Percentiles rank a stretch among this genome's conserved stretches.
phyloP scores from a whole-genome alignment of 2,888 invertebrate genomes.

The Sericinus montela region DNA sequence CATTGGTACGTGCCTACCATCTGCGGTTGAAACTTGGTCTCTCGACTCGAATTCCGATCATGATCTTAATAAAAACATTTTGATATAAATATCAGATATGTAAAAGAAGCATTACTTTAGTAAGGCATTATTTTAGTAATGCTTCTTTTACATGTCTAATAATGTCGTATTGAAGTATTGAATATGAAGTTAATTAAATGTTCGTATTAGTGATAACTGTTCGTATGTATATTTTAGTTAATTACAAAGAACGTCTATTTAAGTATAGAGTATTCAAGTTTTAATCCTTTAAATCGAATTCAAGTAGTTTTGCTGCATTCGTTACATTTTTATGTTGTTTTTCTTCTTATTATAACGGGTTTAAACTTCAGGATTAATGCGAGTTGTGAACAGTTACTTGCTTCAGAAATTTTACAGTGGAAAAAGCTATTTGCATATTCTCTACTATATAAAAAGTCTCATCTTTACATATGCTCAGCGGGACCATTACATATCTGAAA shows the following conservation, averaged over 20 bases:
- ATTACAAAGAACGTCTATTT: not conserved
- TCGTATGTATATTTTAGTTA: too few species aligned
- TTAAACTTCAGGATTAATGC: constrained; percentile 41
- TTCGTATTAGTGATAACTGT: too few species aligned
- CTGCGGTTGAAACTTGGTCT: too few species aligned
- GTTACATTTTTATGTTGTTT: constrained; percentile 4
- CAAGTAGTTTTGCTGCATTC: constrained; percentile 11
- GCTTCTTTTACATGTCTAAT: too few species aligned
- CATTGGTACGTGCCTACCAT: too few species aligned
- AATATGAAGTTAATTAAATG: too few species aligned
- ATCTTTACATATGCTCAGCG: constrained; percentile 34
- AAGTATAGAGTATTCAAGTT: constrained; percentile 9
- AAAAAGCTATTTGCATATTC: constrained; percentile 49
- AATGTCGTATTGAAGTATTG: too few species aligned
- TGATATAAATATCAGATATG: too few species aligned
- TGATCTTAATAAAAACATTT: too few species aligned
- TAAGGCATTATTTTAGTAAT: too few species aligned
- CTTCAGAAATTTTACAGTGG: constrained; percentile 37
- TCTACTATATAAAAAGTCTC: constrained; percentile 34
- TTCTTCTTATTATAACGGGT: constrained; percentile 14
- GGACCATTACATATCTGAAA: constrained; percentile 23
- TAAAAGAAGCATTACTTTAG: too few species aligned
- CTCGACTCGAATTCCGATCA: too few species aligned
- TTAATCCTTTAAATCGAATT: constrained; percentile 10
- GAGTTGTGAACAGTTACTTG: constrained; percentile 51